phyloP scores from a whole-genome alignment of 2,888 invertebrate genomes.

The Gari tellinella region DNA sequence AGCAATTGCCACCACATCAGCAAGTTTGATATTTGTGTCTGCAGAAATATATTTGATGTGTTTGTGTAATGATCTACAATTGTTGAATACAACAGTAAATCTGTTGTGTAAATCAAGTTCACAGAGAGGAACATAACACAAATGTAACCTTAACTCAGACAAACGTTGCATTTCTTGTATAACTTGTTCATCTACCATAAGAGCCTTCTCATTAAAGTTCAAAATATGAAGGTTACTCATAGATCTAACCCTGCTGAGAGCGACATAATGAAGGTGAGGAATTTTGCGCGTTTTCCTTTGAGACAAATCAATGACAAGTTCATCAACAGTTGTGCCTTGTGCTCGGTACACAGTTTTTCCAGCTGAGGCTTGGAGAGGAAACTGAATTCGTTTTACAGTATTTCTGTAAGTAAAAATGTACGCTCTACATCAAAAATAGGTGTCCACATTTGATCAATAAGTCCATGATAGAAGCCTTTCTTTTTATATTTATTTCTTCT shows the following conservation, averaged over 20 bases:
- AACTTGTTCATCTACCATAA: neutral
- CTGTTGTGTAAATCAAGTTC: too few relatives aligned
- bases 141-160: neutral
- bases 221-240: neutral
- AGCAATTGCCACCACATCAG: too few relatives aligned
- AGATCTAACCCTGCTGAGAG: neutral
- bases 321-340: neutral
- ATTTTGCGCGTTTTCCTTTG: neutral
- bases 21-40: too few relatives aligned
- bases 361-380: neutral
- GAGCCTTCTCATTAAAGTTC: neutral
- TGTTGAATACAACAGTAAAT: too few relatives aligned
- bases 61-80: too few relatives aligned
- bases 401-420: conserved; percentile 3
- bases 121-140: neutral
- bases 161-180: neutral
- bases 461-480: conserved; percentile 15
- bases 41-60: too few relatives aligned
- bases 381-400: neutral
- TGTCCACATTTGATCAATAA: conserved; percentile 10
- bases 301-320: conserved; percentile 4
- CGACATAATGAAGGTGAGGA: conserved; percentile 6
- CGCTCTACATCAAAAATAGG: conserved; percentile 28
- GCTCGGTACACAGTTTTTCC: conserved; percentile 4
- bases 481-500: conserved; percentile 30